These are phyloP conservation scores for Enteromius paludinosus DNA, from an alignment of 2,797 vertebrate genomes.

Conservation along the genomic window DNA sequence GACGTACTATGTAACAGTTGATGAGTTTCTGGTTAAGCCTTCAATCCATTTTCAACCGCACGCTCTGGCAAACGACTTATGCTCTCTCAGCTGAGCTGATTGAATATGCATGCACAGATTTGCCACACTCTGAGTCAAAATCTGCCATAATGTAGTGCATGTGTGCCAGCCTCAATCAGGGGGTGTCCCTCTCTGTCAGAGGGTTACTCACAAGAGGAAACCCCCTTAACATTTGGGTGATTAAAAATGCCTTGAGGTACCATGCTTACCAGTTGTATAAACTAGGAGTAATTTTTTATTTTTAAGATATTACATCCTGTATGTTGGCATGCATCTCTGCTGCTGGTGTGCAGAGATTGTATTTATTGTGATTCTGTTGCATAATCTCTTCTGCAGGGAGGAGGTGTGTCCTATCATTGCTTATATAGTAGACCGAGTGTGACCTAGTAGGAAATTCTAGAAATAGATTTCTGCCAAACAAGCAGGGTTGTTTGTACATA, in stretches of 20 bases:
- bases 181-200: constrained; percentile 51
- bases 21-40: constrained; percentile 61
- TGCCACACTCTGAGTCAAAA: constrained; percentile 63
- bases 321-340: background rate
- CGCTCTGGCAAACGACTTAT: constrained; percentile 38
- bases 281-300: background rate
- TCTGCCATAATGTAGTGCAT: constrained; percentile 41
- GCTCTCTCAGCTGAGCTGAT: constrained; percentile 57
- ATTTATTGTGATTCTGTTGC: background rate
- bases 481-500: background rate
- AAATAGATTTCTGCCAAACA: constrained; percentile 6
- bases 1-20: constrained; percentile 36
- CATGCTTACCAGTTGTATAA: background rate
- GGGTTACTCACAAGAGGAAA: constrained; percentile 58
- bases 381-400: constrained; percentile 5
- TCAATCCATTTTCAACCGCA: constrained; percentile 64
- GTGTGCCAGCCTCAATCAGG: constrained; percentile 62
- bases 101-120: constrained; percentile 58
- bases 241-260: background rate
- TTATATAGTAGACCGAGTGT: constrained; percentile 20
- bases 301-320: background rate
- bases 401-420: background rate
- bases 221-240: background rate
- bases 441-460: background rate
- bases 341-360: background rate